These are phyloP conservation scores for Oophaga pumilio DNA, from an alignment of 2,113 vertebrate species.

Conservation along the genomic window DNA sequence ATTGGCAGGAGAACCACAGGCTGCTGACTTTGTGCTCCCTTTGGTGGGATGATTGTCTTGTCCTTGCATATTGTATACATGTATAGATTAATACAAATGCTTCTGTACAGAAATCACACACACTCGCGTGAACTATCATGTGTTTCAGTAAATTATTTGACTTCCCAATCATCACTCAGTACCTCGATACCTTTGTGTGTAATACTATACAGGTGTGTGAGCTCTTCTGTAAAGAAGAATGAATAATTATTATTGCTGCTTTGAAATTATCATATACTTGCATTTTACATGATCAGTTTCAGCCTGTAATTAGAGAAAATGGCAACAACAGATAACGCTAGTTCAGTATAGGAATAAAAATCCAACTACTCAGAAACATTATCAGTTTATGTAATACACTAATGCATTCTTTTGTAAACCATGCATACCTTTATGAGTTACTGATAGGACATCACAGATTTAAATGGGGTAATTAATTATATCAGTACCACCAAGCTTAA, in stretches of 20 bases:
- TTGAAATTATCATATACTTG: neutral
- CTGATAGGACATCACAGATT: neutral
- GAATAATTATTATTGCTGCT: neutral
- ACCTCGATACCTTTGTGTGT: neutral
- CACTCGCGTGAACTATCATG: constrained; percentile 19
- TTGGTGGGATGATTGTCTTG: constrained; percentile 3
- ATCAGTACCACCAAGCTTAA: neutral
- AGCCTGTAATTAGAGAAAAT: neutral
- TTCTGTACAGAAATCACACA: constrained; percentile 38
- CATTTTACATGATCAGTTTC: neutral
- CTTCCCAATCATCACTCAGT: neutral
- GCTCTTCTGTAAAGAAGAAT: neutral
- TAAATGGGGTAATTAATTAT: neutral
- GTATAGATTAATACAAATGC: constrained; percentile 3
- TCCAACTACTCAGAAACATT: neutral
- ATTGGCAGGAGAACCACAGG: neutral
- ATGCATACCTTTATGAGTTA: neutral
- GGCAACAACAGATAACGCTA: neutral
- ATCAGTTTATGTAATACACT: neutral
- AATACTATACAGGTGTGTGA: neutral
- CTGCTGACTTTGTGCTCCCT: neutral
- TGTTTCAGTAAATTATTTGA: constrained; percentile 10
- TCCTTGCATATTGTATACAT: constrained; percentile 15
- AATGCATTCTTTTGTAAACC: neutral
- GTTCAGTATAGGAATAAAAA: neutral